Evolutionary conservation across 2,113 vertebrate genomes (phyloP), one percentile per base, ranked within the genome.

Genomic region (Tetrax tetrax): DNA sequence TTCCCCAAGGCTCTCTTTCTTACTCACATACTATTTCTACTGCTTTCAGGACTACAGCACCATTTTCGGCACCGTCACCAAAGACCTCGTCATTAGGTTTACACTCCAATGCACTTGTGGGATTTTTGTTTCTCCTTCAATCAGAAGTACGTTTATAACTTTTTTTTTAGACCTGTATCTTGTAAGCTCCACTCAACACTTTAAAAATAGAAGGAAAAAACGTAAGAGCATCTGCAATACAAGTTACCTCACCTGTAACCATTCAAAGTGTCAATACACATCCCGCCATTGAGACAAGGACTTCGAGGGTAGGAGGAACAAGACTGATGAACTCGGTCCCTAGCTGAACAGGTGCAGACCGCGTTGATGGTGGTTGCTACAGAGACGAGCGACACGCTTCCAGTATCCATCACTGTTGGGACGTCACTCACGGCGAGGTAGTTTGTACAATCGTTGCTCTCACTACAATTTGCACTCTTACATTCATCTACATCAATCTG

Each of bases 201-300:
- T 69, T 3, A 22, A 17, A 59, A 82, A 6, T 0, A 75, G 59
- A 45, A 51, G 3, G 10, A 31, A 45, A 27, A 7, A 48, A 43
- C 29, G 25, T 23, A 57, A 47, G 38, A 64, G 16, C 9, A 23
- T 0, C 21, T 37, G 65, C 79, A 77, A 1, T 1, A 17, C 14
- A n/a, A 41, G 37, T 66, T 86, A 59, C 23, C 98, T 97, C 79
- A 99, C 99, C 98, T 99, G 97, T 99, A 99, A 51, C 98, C 99
- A 3, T 98, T 98, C 77, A 97, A 96, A 10, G 98, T 98, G 96
- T 99, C 98, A 38, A 98, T 70, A 37, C 99, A 99, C 8, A 97
- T 53, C 22, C 99, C 99, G 8, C 98, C 98, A 4, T 99, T 99
- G 95, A 98, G 98, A 92, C 99, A 99, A 51, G 99, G 98, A 97